Percentiles rank a stretch among this genome's conserved stretches.
These are phyloP conservation scores for Physocephala rufipes DNA, from an alignment of 2,888 invertebrate species.

Conservation along the genomic window DNA sequence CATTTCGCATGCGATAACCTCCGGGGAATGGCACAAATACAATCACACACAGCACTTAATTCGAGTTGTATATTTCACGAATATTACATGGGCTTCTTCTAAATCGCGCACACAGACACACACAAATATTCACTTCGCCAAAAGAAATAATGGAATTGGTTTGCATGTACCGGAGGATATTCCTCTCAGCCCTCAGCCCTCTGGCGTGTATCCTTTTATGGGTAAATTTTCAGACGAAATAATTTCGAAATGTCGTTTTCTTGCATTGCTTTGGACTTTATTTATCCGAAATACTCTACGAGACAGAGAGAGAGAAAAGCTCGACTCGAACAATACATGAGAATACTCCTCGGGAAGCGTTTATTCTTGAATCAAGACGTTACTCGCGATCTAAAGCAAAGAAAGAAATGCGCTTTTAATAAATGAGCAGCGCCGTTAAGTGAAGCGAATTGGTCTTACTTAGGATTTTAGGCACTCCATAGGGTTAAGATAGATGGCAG, in stretches of 20 bases:
- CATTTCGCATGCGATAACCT: constrained; percentile 26
- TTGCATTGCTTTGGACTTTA: constrained; percentile 34
- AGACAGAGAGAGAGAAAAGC: constrained; percentile 3
- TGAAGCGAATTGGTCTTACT: neutral
- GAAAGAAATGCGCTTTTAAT: constrained; percentile 29
- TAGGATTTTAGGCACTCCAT: neutral
- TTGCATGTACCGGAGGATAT: too few species aligned
- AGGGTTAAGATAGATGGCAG: neutral
- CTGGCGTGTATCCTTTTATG: too few species aligned
- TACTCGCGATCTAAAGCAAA: neutral
- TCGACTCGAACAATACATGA: neutral
- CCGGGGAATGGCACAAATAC: constrained; percentile 7
- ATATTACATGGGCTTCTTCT: constrained; percentile 31
- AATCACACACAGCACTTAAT: constrained; percentile 19
- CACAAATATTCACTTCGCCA: neutral
- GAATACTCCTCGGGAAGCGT: neutral
- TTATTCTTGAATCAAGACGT: neutral
- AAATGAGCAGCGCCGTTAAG: constrained; percentile 29
- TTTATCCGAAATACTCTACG: constrained; percentile 25
- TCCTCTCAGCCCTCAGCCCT: too few species aligned
- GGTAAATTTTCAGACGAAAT: constrained; percentile 31
- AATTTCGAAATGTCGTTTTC: constrained; percentile 36
- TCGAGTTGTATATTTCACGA: constrained; percentile 30
- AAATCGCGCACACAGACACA: constrained; percentile 1
- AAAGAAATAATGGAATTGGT: too few species aligned